Evolutionary conservation across 2,113 vertebrate species (phyloP), one percentile per base, ranked within the genome.

Genomic region (Myxocyprinus asiaticus): DNA sequence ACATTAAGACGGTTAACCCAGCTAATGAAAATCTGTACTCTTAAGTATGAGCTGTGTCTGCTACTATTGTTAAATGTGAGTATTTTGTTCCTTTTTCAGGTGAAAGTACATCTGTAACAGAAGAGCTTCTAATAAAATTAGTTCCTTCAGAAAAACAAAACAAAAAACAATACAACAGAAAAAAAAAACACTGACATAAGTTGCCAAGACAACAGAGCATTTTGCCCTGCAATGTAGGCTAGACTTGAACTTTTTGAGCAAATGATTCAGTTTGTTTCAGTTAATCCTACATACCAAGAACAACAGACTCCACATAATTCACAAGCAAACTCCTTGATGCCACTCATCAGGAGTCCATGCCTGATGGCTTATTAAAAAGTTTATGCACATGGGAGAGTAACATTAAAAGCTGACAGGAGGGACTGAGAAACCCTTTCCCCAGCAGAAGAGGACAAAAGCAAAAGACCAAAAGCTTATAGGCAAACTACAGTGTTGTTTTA

Each of bases 401-500:
- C 67, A 71, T 76, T 64, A 70, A 81, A 76, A 76, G 66, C 59
- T 77, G 81, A 72, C 67, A 33, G 15, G 56, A 72, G 64, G 63
- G 69, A 10, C 33, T 75, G 43, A 56, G 12, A 53, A 65, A 75
- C 56, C 81, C 15, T 80, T 63, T 53, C 76, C 14, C 85, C 89
- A 82, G 90, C 83, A 86, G 88, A 84, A 80, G 87, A 89, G 83
- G 86, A 88, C 22, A 85, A 87, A 87, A 86, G 86, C 72, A 76
- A 86, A 87, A 90, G 86, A 88, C 84, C 71, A 84, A 89, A 90
- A 89, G 88, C 90, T 91, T 85, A 88, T 76, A 91, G 91, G 89
- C 90, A 91, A 91, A 89, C 90, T 88, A 88, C 86, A 89, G 87
- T 86, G 92, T 89, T 89, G 89, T 90, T 90, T 90, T 91, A 92